These are phyloP conservation scores for Nephrotoma guestfalica DNA, from an alignment of 2,888 invertebrate genomes.

Conservation along the genomic window DNA sequence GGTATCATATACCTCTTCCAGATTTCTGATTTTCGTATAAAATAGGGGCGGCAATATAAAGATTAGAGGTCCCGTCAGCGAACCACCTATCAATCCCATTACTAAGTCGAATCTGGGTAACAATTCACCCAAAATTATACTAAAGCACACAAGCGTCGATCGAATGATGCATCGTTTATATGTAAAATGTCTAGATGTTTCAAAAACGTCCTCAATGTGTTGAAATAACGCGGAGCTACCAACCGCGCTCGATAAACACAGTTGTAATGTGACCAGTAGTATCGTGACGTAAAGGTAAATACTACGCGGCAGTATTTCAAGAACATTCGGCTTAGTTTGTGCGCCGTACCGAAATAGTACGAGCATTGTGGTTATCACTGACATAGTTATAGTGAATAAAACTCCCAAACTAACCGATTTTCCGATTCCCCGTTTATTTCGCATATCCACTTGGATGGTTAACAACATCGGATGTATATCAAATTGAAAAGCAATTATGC, in stretches of 20 bases:
- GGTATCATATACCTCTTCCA: conserved; percentile 29
- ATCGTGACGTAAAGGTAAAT: conserved; percentile 49
- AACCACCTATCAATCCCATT: conserved; percentile 74
- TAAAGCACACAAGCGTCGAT: conserved; percentile 50
- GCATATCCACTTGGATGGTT: conserved; percentile 88
- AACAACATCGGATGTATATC: conserved; percentile 74
- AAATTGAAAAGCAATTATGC: conserved; percentile 56
- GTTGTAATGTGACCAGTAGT: conserved; percentile 58
- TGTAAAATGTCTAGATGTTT: conserved; percentile 62
- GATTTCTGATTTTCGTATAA: conserved; percentile 50
- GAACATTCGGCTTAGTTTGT: conserved; percentile 44
- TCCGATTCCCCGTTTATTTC: conserved; percentile 54
- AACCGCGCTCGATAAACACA: conserved; percentile 62
- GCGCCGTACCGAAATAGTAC: conserved; percentile 50
- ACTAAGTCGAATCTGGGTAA: conserved; percentile 77
- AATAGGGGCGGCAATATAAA: conserved; percentile 74
- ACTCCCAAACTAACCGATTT: conserved; percentile 58
- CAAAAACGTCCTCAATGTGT: conserved; percentile 63
- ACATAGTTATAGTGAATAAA: conserved; percentile 45
- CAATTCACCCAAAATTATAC: conserved; percentile 63
- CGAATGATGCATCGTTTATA: conserved; percentile 55
- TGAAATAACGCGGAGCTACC: conserved; percentile 69
- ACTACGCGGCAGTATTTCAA: conserved; percentile 51
- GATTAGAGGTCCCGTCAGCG: conserved; percentile 66
- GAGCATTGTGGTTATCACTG: conserved; percentile 45